Conservation (phyloP, 2,797 vertebrate genomes). For the Tapera naevia region DNA sequence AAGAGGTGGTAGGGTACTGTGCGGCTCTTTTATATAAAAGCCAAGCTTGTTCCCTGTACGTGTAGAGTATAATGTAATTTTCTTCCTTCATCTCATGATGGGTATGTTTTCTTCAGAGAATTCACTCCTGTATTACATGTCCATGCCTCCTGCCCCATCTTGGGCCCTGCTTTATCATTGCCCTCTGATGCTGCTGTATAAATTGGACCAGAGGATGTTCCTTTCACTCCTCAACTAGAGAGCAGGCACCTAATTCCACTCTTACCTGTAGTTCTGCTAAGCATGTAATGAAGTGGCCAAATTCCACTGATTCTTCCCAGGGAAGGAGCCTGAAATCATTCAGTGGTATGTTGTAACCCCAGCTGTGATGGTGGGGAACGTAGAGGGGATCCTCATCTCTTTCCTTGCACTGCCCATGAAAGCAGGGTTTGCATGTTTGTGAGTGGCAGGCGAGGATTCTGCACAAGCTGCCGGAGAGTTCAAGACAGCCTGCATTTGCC, state of each 20-base stretch:
- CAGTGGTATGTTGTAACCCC: fast-evolving
- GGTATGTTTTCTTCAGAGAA: background rate
- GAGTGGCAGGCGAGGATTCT: fast-evolving
- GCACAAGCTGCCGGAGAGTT: background rate
- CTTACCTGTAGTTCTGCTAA: background rate
- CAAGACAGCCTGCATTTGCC: background rate
- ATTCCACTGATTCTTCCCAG: background rate
- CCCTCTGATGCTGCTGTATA: background rate
- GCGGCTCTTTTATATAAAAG: background rate
- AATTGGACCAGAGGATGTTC: background rate
- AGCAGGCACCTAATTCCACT: background rate
- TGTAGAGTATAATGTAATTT: background rate
- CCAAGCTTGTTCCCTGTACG: background rate
- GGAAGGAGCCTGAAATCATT: background rate
- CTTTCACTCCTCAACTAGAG: background rate
- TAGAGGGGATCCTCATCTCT: background rate
- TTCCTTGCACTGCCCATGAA: fast-evolving
- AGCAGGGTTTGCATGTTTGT: fast-evolving
- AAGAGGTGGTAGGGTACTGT: background rate
- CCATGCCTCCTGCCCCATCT: background rate
- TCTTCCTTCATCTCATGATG: background rate
- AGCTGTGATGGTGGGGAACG: background rate
- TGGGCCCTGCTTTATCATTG: background rate
- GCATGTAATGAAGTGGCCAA: background rate
- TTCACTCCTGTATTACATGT: background rate